phyloP scores from a whole-genome alignment of 2,113 vertebrate genomes.

The Balaeniceps rex region DNA sequence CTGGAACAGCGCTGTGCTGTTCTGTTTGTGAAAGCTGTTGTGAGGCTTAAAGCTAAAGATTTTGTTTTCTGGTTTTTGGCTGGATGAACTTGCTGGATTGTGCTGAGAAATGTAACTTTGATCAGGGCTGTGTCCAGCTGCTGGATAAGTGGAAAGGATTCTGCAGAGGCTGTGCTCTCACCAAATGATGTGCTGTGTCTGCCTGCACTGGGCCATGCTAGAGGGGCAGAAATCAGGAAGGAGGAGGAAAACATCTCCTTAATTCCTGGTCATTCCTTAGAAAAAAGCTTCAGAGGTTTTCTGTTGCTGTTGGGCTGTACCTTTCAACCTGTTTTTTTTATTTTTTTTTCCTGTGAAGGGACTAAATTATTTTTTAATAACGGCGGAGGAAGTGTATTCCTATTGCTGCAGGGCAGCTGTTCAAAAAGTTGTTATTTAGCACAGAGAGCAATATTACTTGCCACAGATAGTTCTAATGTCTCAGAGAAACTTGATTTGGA shows the following conservation, averaged over 20 bases:
- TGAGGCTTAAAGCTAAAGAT: not conserved
- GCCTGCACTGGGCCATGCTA: not conserved
- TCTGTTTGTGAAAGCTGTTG: not conserved
- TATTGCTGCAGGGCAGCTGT: not conserved
- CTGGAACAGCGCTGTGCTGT: not conserved
- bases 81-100: not conserved
- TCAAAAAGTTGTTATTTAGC: not conserved
- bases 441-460: not conserved
- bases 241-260: not conserved
- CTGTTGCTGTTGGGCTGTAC: not conserved
- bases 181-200: not conserved
- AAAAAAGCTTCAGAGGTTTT: not conserved
- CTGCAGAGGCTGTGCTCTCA: not conserved
- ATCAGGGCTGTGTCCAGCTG: conserved; percentile 25
- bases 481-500: not conserved
- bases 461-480: not conserved
- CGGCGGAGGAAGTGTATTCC: not conserved
- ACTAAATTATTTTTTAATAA: conserved; percentile 30
- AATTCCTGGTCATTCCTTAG: not conserved
- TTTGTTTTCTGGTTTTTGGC: not conserved
- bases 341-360: not conserved
- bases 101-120: not conserved
- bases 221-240: not conserved
- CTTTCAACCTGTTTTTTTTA: not conserved
- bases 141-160: not conserved